These are phyloP conservation scores for Apogon hyalosoma DNA, from an alignment of 2,797 vertebrate species.

Conservation along the genomic window DNA sequence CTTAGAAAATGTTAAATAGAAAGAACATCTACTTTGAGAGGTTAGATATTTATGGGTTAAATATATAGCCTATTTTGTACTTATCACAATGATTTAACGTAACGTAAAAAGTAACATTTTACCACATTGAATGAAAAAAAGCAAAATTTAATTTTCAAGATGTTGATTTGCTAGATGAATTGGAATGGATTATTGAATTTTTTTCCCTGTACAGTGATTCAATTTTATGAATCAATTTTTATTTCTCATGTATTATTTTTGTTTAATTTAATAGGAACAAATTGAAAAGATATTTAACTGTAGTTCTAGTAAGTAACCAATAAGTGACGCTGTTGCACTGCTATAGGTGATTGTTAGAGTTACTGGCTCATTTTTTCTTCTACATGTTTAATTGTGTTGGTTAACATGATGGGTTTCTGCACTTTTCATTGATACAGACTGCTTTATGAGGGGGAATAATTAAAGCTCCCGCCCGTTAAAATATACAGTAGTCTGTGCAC, in stretches of 20 bases:
- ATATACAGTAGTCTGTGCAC: too few species aligned
- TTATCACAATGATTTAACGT: not conserved
- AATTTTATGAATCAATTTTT: too few species aligned
- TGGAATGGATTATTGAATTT: too few species aligned
- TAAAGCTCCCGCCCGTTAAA: not conserved
- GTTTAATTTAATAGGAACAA: not conserved
- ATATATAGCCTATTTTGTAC: not conserved
- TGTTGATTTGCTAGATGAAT: not conserved
- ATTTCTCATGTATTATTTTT: not conserved
- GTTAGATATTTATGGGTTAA: not conserved
- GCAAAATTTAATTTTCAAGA: not conserved
- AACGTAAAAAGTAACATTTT: not conserved
- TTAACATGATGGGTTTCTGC: not conserved
- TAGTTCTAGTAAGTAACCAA: not conserved
- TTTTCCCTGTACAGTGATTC: too few species aligned
- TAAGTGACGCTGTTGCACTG: conserved; percentile 61
- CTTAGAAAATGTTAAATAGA: too few species aligned
- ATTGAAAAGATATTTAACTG: not conserved
- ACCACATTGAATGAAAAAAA: too few species aligned
- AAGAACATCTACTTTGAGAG: too few species aligned
- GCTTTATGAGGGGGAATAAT: too few species aligned
- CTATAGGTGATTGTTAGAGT: not conserved
- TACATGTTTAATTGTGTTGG: conserved; percentile 6
- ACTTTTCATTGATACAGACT: not conserved
- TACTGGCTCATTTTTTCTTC: not conserved